phyloP scores from a whole-genome alignment of 2,797 vertebrate genomes.

The Tapirus indicus region DNA sequence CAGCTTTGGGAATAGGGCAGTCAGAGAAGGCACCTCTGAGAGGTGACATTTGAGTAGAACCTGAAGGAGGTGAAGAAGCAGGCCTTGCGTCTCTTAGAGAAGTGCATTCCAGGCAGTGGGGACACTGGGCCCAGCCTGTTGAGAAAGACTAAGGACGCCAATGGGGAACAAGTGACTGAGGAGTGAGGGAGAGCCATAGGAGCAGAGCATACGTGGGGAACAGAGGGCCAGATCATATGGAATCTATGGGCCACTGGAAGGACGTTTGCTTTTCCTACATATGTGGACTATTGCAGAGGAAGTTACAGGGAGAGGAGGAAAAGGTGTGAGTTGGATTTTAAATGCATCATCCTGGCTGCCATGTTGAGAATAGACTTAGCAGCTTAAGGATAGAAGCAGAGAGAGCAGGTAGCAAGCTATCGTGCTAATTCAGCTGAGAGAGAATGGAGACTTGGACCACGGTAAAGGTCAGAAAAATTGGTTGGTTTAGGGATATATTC shows the following conservation, averaged over 20 bases:
- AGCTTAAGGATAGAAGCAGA: neutral
- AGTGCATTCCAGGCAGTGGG: neutral
- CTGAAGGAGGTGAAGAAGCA: neutral
- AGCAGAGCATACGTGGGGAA: neutral
- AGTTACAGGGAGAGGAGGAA: neutral
- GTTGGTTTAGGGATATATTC: neutral
- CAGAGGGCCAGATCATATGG: neutral
- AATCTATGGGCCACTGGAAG: neutral
- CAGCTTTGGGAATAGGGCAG: too few species aligned
- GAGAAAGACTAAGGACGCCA: neutral
- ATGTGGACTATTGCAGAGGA: neutral
- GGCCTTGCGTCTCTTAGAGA: accelerated
- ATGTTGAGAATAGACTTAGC: neutral
- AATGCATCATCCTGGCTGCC: neutral
- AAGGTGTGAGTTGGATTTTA: neutral
- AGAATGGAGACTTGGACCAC: neutral
- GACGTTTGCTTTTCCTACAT: neutral
- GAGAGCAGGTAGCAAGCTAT: conserved; percentile 28
- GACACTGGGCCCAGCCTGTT: neutral
- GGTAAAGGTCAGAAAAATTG: neutral
- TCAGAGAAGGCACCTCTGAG: neutral
- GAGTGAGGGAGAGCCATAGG: accelerated
- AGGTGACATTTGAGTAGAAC: neutral
- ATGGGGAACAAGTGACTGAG: too few species aligned
- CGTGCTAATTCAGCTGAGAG: neutral